phyloP scores from a whole-genome alignment of 1,140 invertebrate genomes.

The Bombus consobrinus region DNA sequence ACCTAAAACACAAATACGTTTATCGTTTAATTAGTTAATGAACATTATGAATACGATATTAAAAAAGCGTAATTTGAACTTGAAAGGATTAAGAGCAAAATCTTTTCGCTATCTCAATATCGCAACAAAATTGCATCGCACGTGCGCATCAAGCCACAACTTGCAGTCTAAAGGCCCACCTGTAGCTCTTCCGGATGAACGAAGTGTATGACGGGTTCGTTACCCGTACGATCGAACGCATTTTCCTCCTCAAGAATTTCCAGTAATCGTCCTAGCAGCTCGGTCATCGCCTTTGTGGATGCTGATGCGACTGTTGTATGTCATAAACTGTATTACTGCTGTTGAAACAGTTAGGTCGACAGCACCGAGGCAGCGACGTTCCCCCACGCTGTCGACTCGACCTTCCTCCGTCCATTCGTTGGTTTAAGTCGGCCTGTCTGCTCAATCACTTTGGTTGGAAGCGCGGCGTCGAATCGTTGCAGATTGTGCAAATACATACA shows the following conservation, averaged over 20 bases:
- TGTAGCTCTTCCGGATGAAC: constrained; percentile 77
- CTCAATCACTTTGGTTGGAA: not conserved
- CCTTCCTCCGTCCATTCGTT: not conserved
- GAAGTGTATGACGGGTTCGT: constrained; percentile 77
- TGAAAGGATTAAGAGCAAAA: too few relatives aligned
- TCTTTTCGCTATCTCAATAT: not conserved
- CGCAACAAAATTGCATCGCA: not conserved
- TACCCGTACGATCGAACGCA: constrained; percentile 67
- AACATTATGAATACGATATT: too few relatives aligned
- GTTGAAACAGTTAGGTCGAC: not conserved
- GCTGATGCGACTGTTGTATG: constrained; percentile 4
- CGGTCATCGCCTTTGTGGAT: not conserved
- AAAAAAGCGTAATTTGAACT: too few relatives aligned
- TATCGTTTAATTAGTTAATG: too few relatives aligned
- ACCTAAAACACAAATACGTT: too few relatives aligned
- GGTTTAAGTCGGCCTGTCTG: not conserved
- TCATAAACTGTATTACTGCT: not conserved
- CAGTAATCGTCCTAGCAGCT: constrained; percentile 70
- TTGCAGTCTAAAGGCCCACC: constrained; percentile 63
- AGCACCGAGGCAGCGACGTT: not conserved
- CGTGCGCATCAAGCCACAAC: not conserved
- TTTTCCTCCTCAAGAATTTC: constrained; percentile 73
- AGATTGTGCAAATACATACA: not conserved
- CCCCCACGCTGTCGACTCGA: constrained; percentile 8
- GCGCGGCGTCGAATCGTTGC: not conserved